A percentile compares a stretch with the other conserved stretches of the same genome.
Evolutionary conservation across 1,140 invertebrate genomes (phyloP).

Genomic region (Drosophila baimaii): DNA sequence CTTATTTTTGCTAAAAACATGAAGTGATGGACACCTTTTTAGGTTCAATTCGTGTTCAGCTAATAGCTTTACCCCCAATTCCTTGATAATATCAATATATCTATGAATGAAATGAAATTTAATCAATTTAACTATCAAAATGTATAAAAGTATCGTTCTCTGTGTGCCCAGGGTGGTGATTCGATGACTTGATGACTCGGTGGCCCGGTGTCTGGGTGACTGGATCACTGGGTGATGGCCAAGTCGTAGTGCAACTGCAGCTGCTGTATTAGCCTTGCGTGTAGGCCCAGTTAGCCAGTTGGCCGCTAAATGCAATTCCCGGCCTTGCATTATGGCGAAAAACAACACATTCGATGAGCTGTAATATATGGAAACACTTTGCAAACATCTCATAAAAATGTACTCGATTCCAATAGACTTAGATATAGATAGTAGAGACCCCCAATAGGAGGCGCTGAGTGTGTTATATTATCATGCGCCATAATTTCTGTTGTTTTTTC

Average conservation of each 20-base stretch:
- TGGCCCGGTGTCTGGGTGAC: conserved; percentile 9
- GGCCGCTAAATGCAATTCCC: conserved; percentile 47
- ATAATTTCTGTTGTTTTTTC: conserved; percentile 66
- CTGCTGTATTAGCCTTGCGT: conserved; percentile 10
- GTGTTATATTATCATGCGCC: conserved; percentile 60
- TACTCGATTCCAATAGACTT: conserved; percentile 49
- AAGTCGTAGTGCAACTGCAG: conserved; percentile 5
- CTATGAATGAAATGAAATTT: neutral
- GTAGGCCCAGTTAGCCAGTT: conserved; percentile 56
- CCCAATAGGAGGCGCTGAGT: conserved; percentile 16
- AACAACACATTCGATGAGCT: conserved; percentile 27
- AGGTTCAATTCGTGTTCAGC: too few species aligned
- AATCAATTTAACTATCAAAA: neutral
- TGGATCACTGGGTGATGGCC: conserved; percentile 36
- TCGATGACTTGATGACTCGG: neutral
- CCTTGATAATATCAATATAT: too few species aligned
- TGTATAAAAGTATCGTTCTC: neutral
- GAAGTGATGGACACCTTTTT: too few species aligned
- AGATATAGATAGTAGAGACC: conserved; percentile 26
- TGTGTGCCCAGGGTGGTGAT: neutral
- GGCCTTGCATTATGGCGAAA: conserved; percentile 62
- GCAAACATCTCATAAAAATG: conserved; percentile 48
- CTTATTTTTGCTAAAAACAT: neutral
- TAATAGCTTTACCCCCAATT: neutral
- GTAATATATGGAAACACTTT: conserved; percentile 38